Base-by-base conservation (phyloP, 1,140 invertebrate genomes). In the Drosophila pandora region DNA sequence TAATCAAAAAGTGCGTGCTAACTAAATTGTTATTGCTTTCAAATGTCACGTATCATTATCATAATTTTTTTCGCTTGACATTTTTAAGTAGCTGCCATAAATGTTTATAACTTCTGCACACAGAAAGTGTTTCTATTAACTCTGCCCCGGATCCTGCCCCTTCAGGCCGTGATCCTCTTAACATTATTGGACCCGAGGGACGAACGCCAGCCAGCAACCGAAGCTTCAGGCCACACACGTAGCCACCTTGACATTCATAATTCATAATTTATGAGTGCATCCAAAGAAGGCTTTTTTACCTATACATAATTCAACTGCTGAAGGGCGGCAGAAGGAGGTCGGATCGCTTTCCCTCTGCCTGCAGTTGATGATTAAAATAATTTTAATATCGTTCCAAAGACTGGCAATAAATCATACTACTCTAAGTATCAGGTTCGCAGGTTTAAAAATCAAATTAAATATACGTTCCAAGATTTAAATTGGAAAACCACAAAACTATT, bases 1-100 rank as follows among this genome's bases (percentile, higher is more conserved):
- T 82, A 87, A 88, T 88, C 82, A 88, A 79, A 87, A 87, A 82
- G 83, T 88, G 83, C 62, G 82, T 87, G 82, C 82, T 85, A 87
- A 85, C 82, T 85, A 85, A 85, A 85, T 87, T 88, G 83, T 87
- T 88, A 88, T 87, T 87, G 82, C 82, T 88, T 87, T 87, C 83
- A 82, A 88, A 88, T 87, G 82, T 87, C 82, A 88, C 82, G 82
- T 87, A 87, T 87, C 82, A 87, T 87, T 87, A 88, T 88, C 83
- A 87, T 87, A 87, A 88, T 87, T 87, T 87, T 87, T 87, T 87
- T 87, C 84, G 82, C 69, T 72, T 87, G 82, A 88, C 82, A 87
- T 87, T 87, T 87, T 87, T 87, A 87, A 87, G 82, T 87, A 87
- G 83, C 82, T 88, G 82, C 82, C 82, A 87, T 87, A 88, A 87